These are phyloP conservation scores for Gadopsis bispinosus DNA, from an alignment of 2,797 vertebrate genomes.

Conservation along the genomic window DNA sequence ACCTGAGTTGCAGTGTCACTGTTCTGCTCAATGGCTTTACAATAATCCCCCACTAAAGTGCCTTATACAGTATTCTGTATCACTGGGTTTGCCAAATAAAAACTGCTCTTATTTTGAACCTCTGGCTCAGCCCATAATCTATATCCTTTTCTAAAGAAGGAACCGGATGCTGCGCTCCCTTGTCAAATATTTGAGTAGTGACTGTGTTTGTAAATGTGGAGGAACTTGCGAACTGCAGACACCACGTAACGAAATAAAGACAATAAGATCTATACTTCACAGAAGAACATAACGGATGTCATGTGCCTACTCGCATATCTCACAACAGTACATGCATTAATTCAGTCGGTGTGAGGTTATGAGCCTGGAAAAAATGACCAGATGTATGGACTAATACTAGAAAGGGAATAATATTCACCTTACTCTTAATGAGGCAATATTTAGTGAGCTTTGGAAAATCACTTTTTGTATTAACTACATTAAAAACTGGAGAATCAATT, in stretches of 20 bases:
- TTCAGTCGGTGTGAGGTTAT: neutral
- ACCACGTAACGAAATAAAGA: neutral
- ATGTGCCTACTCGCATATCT: too few relatives aligned
- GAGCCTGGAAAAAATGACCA: neutral
- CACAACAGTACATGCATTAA: too few relatives aligned
- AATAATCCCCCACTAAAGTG: slow-evolving; percentile 45
- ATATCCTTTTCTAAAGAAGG: slow-evolving; percentile 10
- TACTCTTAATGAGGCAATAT: neutral
- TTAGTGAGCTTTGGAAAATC: neutral
- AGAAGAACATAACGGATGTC: neutral
- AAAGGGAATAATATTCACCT: neutral
- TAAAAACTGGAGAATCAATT: neutral
- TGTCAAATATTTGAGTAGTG: slow-evolving; percentile 73
- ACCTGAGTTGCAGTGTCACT: slow-evolving; percentile 18
- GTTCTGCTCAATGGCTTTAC: slow-evolving; percentile 31
- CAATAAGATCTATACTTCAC: neutral
- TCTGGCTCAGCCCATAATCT: neutral
- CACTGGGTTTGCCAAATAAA: slow-evolving; percentile 76
- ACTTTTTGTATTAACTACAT: neutral
- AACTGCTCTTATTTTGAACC: slow-evolving; percentile 46
- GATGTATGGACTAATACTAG: neutral
- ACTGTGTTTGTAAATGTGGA: slow-evolving; percentile 10
- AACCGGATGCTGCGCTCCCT: slow-evolving; percentile 46
- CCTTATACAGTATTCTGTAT: slow-evolving; percentile 65
- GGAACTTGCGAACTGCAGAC: neutral